Percentiles rank a stretch among this genome's conserved stretches.
Conservation (phyloP, 1,140 invertebrate species). For the Drosophila pandora region DNA sequence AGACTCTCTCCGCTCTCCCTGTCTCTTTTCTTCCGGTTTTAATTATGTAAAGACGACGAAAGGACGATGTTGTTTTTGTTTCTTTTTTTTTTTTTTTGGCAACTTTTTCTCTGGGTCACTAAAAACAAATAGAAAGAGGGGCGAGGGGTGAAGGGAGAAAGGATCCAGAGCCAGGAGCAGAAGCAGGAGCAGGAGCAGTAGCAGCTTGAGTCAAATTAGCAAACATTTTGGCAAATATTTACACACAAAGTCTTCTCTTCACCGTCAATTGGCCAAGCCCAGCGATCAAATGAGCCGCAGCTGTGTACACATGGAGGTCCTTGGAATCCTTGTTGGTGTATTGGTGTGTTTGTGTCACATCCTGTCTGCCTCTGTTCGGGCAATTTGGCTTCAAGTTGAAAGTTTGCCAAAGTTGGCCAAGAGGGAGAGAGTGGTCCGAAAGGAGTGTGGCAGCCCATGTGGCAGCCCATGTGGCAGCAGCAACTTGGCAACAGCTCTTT, state of each 20-base stretch:
- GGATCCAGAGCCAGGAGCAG: not conserved
- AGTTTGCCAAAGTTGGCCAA: slow-evolving; percentile 15
- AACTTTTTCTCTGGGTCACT: slow-evolving; percentile 5
- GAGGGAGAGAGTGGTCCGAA: not conserved
- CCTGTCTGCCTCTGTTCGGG: slow-evolving; percentile 11
- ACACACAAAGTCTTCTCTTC: slow-evolving; percentile 51
- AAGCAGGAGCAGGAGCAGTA: not conserved
- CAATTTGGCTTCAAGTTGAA: slow-evolving; percentile 24
- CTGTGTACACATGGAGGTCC: slow-evolving; percentile 57
- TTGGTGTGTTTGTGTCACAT: slow-evolving; percentile 11
- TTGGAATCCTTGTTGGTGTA: not conserved
- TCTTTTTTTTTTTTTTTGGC: not conserved
- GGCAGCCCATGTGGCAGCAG: slow-evolving; percentile 16
- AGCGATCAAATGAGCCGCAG: slow-evolving; percentile 78
- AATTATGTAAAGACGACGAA: slow-evolving; percentile 33
- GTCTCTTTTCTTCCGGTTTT: slow-evolving; percentile 20
- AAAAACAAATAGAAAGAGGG: slow-evolving; percentile 4
- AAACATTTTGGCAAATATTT: slow-evolving; percentile 81
- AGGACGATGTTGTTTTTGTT: not conserved
- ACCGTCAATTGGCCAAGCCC: slow-evolving; percentile 64
- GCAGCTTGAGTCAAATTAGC: slow-evolving; percentile 71
- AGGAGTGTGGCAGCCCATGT: not conserved
- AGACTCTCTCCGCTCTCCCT: not conserved
- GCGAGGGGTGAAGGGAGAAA: not conserved
- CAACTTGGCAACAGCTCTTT: slow-evolving; percentile 57